phyloP scores from a whole-genome alignment of 2,888 invertebrate species.

The Pterostichus madidus region DNA sequence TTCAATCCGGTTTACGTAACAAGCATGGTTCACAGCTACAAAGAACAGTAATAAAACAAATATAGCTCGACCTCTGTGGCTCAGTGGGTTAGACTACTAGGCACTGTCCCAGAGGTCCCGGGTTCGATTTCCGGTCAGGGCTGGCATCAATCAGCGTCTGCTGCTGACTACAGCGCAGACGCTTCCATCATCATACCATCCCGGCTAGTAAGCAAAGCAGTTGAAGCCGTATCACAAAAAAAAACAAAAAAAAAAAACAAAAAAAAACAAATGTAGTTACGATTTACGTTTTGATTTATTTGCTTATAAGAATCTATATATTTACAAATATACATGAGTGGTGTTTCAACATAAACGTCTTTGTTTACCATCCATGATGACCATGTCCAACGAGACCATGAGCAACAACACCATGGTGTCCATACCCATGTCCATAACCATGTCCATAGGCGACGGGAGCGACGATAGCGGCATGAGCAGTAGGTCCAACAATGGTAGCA shows the following conservation, averaged over 20 bases:
- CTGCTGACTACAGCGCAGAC: no score
- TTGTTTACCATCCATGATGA: constrained; percentile 65
- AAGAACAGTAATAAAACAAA: not conserved
- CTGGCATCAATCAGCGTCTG: no score
- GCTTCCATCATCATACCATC: no score
- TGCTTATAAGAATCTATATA: not conserved
- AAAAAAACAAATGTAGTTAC: not conserved
- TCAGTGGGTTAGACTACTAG: no score
- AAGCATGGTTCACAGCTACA: not conserved
- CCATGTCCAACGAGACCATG: constrained; percentile 68
- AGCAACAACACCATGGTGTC: constrained; percentile 51
- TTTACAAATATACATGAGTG: not conserved
- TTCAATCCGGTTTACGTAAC: not conserved
- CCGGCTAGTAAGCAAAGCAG: no score
- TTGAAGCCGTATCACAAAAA: no score
- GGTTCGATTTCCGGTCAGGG: no score
- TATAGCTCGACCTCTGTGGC: no score
- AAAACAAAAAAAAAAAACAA: no score
- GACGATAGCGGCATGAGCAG: constrained; percentile 21
- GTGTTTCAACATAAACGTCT: not conserved
- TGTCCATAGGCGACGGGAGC: constrained; percentile 28
- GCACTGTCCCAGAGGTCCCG: no score
- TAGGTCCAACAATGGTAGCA: constrained; percentile 4
- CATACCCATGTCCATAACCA: not conserved
- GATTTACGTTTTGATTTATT: not conserved